phyloP scores from a whole-genome alignment of 1,140 invertebrate species.

The Nasonia longicornis region DNA sequence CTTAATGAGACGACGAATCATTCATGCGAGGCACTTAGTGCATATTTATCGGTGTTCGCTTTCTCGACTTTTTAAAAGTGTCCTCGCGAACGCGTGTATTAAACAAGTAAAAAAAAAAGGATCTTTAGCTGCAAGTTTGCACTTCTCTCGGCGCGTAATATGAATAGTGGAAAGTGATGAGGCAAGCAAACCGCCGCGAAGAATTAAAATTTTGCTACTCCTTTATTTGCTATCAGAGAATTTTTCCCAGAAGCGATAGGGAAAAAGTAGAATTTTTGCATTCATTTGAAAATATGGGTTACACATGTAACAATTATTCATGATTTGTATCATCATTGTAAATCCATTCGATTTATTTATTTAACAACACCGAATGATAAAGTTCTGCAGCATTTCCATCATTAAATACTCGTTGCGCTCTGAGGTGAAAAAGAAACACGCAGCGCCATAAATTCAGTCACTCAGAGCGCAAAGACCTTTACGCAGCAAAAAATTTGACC shows the following conservation, averaged over 20 bases:
- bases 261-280: not conserved
- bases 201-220: not conserved
- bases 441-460: not conserved
- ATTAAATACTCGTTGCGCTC: too few relatives aligned
- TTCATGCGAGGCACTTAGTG: not conserved
- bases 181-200: not conserved
- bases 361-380: too few relatives aligned
- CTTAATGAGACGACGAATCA: slow-evolving; percentile 37
- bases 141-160: not conserved
- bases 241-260: not conserved
- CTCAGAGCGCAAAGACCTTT: not conserved
- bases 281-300: not conserved
- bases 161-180: not conserved
- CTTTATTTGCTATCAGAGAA: not conserved
- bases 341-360: too few relatives aligned
- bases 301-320: too few relatives aligned
- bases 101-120: not conserved
- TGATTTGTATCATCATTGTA: too few relatives aligned
- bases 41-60: slow-evolving; percentile 23
- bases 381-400: too few relatives aligned
- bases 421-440: not conserved
- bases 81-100: not conserved
- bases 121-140: not conserved
- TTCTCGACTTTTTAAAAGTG: not conserved
- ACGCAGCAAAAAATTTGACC: not conserved